phyloP scores from a whole-genome alignment of 2,888 invertebrate genomes.

The Oasisia sp. region DNA sequence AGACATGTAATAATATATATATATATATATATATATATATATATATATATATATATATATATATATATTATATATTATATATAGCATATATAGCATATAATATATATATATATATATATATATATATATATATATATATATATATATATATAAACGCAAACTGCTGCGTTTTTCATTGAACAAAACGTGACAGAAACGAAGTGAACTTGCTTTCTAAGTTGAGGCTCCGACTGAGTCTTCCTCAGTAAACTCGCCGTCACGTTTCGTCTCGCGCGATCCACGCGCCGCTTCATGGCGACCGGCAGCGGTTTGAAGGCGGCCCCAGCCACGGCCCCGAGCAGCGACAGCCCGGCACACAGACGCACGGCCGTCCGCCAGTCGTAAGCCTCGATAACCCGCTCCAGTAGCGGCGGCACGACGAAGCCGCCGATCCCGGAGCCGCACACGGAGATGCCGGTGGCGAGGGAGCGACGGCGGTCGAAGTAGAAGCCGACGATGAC shows the following conservation, averaged over 20 bases:
- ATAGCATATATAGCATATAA: too few relatives aligned
- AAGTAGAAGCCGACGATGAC: constrained; percentile 42
- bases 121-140: too few relatives aligned
- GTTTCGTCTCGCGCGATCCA: neutral
- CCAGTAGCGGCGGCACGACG: neutral
- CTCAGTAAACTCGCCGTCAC: neutral
- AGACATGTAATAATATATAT: too few relatives aligned
- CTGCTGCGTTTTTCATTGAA: neutral
- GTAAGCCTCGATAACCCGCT: neutral
- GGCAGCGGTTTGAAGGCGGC: neutral
- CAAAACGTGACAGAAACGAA: neutral
- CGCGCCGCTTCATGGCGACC: neutral
- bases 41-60: too few relatives aligned
- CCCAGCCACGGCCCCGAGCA: neutral
- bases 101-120: too few relatives aligned
- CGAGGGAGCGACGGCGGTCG: constrained; percentile 33
- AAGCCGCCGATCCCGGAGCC: constrained; percentile 72
- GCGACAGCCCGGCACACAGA: neutral
- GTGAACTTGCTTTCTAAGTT: neutral
- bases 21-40: too few relatives aligned
- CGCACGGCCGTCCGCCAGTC: neutral
- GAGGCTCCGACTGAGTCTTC: neutral
- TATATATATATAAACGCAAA: neutral
- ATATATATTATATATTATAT: too few relatives aligned
- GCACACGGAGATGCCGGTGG: constrained; percentile 38